These are phyloP conservation scores for Hirudinaria manillensis DNA, from an alignment of 2,888 invertebrate species.

Conservation along the genomic window DNA sequence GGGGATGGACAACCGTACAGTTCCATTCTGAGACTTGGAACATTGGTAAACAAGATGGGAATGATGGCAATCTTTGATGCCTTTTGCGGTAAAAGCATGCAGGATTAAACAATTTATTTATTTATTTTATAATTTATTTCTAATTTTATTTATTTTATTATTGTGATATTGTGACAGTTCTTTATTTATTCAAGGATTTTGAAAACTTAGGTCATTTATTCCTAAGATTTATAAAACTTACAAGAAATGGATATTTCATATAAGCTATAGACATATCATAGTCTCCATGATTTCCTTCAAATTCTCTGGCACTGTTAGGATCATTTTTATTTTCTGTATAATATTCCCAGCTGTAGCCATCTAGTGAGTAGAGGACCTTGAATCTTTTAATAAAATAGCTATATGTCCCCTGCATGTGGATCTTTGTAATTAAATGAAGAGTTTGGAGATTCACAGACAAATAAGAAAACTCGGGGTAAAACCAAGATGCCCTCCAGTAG, in stretches of 20 bases:
- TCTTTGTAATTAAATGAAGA: slow-evolving; percentile 10
- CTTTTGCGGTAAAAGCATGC: background rate
- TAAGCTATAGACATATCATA: slow-evolving; percentile 4
- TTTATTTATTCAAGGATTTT: background rate
- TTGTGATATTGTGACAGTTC: too few relatives aligned
- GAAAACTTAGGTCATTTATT: background rate
- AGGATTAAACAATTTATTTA: background rate
- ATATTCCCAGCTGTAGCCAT: slow-evolving; percentile 13
- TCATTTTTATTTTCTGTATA: slow-evolving; percentile 13
- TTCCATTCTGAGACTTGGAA: slow-evolving; percentile 15
- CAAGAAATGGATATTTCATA: slow-evolving; percentile 14
- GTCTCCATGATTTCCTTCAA: slow-evolving; percentile 15
- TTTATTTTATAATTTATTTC: too few relatives aligned
- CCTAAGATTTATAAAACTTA: background rate
- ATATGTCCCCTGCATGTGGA: slow-evolving; percentile 19
- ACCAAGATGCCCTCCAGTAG: background rate
- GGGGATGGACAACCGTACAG: slow-evolving; percentile 15
- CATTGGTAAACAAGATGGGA: background rate
- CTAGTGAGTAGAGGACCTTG: slow-evolving; percentile 20
- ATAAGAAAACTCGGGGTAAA: background rate
- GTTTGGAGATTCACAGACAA: slow-evolving; percentile 10
- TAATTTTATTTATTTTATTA: too few relatives aligned
- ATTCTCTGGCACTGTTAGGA: background rate
- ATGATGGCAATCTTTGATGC: slow-evolving; percentile 19
- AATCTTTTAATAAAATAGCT: slow-evolving; percentile 6